Evolutionary conservation across 2,113 vertebrate genomes (phyloP).

Genomic region (Oncorhynchus mykiss): DNA sequence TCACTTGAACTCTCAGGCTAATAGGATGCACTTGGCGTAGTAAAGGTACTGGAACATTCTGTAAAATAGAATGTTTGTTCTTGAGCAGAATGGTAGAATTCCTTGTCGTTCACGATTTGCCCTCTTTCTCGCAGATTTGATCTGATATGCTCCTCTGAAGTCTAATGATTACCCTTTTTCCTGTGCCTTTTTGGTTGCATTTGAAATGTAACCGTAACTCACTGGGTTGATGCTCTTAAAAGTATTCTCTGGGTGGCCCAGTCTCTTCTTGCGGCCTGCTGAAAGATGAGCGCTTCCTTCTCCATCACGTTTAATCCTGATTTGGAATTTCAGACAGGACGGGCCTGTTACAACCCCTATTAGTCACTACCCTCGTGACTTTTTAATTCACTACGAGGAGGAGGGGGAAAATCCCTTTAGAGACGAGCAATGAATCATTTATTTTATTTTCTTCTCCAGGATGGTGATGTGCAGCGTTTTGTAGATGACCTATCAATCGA

Average conservation of each 20-base stretch:
- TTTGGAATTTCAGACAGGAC: conserved; percentile 33
- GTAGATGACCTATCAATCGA: conserved; percentile 31
- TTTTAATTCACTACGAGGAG: conserved; percentile 30
- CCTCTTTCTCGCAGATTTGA: background rate
- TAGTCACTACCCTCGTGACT: conserved; percentile 27
- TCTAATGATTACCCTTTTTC: background rate
- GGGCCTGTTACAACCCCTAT: conserved; percentile 26
- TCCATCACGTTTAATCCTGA: conserved; percentile 25
- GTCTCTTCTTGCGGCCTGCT: conserved; percentile 3
- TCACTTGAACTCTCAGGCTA: background rate
- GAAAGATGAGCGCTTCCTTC: background rate
- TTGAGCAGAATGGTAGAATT: background rate
- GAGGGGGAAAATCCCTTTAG: background rate
- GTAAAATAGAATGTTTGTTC: background rate
- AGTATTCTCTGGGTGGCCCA: conserved; percentile 14
- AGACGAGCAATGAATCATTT: conserved; percentile 25
- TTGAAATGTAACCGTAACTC: background rate
- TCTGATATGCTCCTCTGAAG: background rate
- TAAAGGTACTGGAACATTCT: background rate
- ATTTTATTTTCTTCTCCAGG: conserved; percentile 21
- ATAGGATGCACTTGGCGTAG: background rate
- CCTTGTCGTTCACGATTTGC: background rate
- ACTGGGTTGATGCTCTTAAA: background rate
- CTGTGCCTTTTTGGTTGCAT: background rate
- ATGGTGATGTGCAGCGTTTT: conserved; percentile 26